These are phyloP conservation scores for Lissonota sp. DNA, from an alignment of 2,888 invertebrate species.

Conservation along the genomic window DNA sequence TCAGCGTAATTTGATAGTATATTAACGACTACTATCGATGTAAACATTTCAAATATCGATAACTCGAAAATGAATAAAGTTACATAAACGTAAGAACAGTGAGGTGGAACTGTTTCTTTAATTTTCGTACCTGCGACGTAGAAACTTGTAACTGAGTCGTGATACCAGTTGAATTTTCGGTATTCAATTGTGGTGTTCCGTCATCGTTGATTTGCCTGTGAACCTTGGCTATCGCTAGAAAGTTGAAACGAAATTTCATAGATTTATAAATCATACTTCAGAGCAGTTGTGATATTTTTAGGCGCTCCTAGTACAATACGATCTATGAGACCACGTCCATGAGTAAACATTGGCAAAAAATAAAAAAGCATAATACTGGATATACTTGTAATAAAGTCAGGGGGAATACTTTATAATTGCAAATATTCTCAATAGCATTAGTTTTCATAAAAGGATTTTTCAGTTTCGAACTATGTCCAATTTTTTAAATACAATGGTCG, in stretches of 20 bases:
- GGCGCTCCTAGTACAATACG: slow-evolving; percentile 50
- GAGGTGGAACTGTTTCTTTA: too few relatives aligned
- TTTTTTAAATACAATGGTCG: too few relatives aligned
- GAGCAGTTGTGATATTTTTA: slow-evolving; percentile 41
- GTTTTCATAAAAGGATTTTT: not conserved
- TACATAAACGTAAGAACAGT: too few relatives aligned
- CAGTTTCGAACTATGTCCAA: too few relatives aligned
- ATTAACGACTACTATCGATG: too few relatives aligned
- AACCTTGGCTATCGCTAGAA: slow-evolving; percentile 86
- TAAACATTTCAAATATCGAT: too few relatives aligned
- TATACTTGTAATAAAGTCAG: slow-evolving; percentile 17
- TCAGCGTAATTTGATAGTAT: too few relatives aligned
- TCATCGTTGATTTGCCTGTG: slow-evolving; percentile 85
- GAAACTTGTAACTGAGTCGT: slow-evolving; percentile 84
- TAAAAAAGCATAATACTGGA: slow-evolving; percentile 40
- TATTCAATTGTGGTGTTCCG: slow-evolving; percentile 75
- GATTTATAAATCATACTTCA: slow-evolving; percentile 34
- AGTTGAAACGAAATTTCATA: slow-evolving; percentile 23
- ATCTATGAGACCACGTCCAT: slow-evolving; percentile 49
- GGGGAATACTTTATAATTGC: not conserved
- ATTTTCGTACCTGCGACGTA: slow-evolving; percentile 82
- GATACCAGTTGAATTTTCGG: slow-evolving; percentile 77
- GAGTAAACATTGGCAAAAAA: slow-evolving; percentile 51
- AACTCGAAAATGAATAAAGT: too few relatives aligned
- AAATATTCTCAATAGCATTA: not conserved